Base-by-base conservation (phyloP, 2,113 vertebrate species). In the Shinisaurus crocodilurus region DNA sequence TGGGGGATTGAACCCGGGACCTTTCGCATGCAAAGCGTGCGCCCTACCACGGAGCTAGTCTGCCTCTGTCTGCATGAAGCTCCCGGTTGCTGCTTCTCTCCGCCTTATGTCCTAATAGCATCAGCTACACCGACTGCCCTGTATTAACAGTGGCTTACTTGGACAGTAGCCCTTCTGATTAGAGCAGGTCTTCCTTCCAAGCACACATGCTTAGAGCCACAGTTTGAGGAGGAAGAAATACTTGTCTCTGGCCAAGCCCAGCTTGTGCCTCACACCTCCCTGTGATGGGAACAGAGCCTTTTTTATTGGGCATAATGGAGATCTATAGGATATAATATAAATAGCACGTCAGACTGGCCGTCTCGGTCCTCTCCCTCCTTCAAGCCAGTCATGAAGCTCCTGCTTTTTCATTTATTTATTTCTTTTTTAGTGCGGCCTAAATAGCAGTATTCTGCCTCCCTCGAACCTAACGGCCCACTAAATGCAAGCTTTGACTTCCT, bases 371-470 rank as follows among this genome's bases (percentile, higher is more conserved):
- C 0, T 70, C 88, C 90, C n/a, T n/a, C 60, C 57, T 90, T 79
- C 88, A 94, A 95, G 88, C n/a, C 69, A 74, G n/a, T 63, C 83
- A 80, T 89, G 88, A 85, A 88, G 91, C 69, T 86, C 88, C 91
- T 83, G 65, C 54, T 91, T 87, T 75, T 87, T 95, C 27, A 94
- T 94, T 94, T 94, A 94, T 93, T 94, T 48, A 94, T 54, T 91
- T 72, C 29, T 25, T 29, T 72, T 20, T 43, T 27, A 54, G 74
- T 29, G 63, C 60, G 6, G 16, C 23, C 57, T 85, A 65, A 90
- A 85, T 85, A 91, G 65, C 70, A 86, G 88, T 69, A 82, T 93
- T 92, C 82, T 87, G 70, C 65, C 87, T 88, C 92, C 54, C 82
- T 83, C 37, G 37, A 89, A 88, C 12, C 25, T 77, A 70, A 48